These are phyloP conservation scores for Okapia johnstoni DNA, from an alignment of 2,113 vertebrate species.

Conservation along the genomic window DNA sequence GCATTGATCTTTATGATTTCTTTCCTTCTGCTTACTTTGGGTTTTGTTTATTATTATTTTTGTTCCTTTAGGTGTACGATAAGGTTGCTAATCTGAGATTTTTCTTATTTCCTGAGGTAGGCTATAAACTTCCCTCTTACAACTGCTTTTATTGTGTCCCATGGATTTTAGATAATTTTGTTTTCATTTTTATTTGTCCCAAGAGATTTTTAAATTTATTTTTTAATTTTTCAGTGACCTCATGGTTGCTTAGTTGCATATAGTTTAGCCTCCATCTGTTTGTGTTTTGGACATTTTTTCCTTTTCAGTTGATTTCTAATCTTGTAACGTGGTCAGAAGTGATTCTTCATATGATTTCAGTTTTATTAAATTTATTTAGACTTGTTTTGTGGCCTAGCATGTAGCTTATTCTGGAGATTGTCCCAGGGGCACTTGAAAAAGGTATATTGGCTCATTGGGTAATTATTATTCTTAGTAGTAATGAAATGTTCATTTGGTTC, in stretches of 20 bases:
- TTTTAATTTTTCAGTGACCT: background rate
- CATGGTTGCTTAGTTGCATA: background rate
- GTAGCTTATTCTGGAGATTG: background rate
- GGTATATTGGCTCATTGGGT: background rate
- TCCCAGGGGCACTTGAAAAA: background rate
- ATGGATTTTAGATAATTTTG: background rate
- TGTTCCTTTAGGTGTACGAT: background rate
- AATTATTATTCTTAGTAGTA: background rate
- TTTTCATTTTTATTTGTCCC: background rate
- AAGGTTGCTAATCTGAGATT: background rate
- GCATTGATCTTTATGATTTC: background rate
- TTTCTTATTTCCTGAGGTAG: background rate
- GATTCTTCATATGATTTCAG: background rate
- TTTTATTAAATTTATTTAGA: background rate
- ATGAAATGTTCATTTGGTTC: background rate
- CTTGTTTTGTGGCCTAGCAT: background rate
- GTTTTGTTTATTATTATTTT: background rate
- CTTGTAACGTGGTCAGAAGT: background rate
- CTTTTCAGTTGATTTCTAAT: background rate
- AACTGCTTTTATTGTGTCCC: background rate
- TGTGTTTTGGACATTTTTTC: background rate
- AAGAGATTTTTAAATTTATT: background rate
- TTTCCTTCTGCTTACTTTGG: background rate
- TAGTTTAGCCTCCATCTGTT: background rate
- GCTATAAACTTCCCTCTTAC: background rate